Evolutionary conservation across 2,888 invertebrate genomes (phyloP).

Genomic region (Prosopocoilus inquinatus): DNA sequence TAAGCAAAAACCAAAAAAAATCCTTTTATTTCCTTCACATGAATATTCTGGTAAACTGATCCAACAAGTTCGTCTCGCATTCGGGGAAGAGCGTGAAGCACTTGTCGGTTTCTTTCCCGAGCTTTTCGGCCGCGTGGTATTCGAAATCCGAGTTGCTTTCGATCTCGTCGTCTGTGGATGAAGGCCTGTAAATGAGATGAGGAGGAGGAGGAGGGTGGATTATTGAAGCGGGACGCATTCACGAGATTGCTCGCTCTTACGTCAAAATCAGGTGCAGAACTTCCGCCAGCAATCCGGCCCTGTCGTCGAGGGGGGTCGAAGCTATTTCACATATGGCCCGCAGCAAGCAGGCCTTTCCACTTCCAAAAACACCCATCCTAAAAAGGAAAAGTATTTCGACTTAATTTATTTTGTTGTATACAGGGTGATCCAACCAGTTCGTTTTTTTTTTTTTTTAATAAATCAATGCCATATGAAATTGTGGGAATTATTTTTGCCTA

Average conservation of each 20-base stretch:
- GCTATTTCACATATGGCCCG: conserved; percentile 77
- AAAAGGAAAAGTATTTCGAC: conserved; percentile 28
- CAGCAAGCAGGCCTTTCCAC: conserved; percentile 68
- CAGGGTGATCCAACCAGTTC: no score
- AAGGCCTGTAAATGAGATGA: conserved; percentile 58
- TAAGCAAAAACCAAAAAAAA: background rate
- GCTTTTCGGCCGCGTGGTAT: conserved; percentile 69
- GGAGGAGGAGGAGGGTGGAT: conserved; percentile 4
- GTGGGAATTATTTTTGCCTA: no score
- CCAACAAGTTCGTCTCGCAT: conserved; percentile 60
- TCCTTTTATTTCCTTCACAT: background rate
- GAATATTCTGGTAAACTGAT: conserved; percentile 54
- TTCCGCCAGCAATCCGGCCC: conserved; percentile 69
- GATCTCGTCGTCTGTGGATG: conserved; percentile 63
- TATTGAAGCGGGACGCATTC: no score
- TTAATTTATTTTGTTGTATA: no score
- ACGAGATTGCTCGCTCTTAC: conserved; percentile 55
- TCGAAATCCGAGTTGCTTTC: conserved; percentile 68
- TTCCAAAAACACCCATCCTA: conserved; percentile 59
- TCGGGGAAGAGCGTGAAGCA: conserved; percentile 64
- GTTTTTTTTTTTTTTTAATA: no score
- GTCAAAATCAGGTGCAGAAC: conserved; percentile 71
- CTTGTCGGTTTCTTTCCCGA: conserved; percentile 58
- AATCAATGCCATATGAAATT: no score
- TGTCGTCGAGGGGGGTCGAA: conserved; percentile 63